These are phyloP conservation scores for Vidua macroura DNA, from an alignment of 2,113 vertebrate species.

Conservation along the genomic window DNA sequence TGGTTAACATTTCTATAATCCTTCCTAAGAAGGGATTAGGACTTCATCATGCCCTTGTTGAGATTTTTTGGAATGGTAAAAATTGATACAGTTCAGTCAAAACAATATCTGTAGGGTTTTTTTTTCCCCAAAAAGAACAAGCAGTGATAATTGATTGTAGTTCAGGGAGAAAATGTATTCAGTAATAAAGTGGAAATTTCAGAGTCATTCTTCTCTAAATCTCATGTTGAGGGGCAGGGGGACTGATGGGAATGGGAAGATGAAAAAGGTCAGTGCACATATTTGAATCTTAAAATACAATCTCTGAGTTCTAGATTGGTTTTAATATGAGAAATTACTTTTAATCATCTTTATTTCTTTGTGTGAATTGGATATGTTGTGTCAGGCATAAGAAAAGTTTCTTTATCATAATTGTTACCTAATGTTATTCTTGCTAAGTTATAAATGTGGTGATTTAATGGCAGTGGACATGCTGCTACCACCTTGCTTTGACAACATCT, in stretches of 20 bases:
- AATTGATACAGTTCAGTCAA: background rate
- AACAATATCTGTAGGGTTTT: rapidly evolving
- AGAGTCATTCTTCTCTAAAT: background rate
- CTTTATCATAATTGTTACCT: background rate
- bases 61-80: background rate
- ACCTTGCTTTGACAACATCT: background rate
- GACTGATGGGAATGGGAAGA: background rate
- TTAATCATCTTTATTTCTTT: background rate
- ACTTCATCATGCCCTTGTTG: background rate
- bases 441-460: background rate
- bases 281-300: background rate
- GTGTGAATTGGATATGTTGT: background rate
- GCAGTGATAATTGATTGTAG: background rate
- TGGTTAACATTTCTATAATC: background rate
- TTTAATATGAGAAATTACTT: background rate
- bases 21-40: background rate
- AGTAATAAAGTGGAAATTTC: background rate
- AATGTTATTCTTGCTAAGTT: background rate
- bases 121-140: background rate
- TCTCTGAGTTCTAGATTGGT: background rate
- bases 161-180: background rate
- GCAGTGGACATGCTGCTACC: background rate
- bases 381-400: background rate
- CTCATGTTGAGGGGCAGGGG: background rate
- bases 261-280: background rate